These are phyloP conservation scores for Tinea trinotella DNA, from an alignment of 2,888 invertebrate genomes.

Conservation along the genomic window DNA sequence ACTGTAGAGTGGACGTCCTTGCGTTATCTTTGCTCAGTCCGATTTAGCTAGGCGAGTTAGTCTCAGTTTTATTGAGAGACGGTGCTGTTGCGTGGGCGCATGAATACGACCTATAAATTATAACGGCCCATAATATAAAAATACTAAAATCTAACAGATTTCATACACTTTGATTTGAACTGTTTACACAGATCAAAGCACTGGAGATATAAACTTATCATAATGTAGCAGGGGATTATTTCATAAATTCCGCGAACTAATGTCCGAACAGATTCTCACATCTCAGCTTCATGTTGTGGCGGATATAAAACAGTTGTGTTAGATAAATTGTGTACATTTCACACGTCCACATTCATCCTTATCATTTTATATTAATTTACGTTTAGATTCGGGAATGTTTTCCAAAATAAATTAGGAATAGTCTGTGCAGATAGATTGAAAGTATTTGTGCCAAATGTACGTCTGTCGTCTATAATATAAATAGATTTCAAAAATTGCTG, in stretches of 20 bases:
- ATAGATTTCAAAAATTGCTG: too few relatives aligned
- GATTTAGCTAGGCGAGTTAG: not conserved
- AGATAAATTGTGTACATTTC: not conserved
- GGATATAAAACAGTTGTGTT: conserved; percentile 10
- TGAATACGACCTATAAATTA: conserved; percentile 58
- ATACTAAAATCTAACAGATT: conserved; percentile 58
- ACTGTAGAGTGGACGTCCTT: conserved; percentile 29
- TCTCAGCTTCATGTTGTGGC: conserved; percentile 4
- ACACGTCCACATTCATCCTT: not conserved
- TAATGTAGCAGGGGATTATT: conserved; percentile 5
- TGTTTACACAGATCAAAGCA: conserved; percentile 67
- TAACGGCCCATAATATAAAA: conserved; percentile 62
- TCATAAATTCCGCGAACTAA: conserved; percentile 9
- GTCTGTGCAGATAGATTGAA: not conserved
- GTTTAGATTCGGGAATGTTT: not conserved
- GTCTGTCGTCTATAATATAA: not conserved
- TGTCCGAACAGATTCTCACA: not conserved
- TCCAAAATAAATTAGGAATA: not conserved
- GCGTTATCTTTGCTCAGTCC: conserved; percentile 38
- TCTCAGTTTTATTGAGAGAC: conserved; percentile 42
- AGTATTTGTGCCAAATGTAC: not conserved
- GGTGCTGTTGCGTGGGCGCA: conserved; percentile 50
- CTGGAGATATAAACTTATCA: conserved; percentile 48
- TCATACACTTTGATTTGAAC: conserved; percentile 66
- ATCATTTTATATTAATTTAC: not conserved